Base-by-base conservation (phyloP, 2,888 invertebrate genomes). In the Eupeodes luniger region DNA sequence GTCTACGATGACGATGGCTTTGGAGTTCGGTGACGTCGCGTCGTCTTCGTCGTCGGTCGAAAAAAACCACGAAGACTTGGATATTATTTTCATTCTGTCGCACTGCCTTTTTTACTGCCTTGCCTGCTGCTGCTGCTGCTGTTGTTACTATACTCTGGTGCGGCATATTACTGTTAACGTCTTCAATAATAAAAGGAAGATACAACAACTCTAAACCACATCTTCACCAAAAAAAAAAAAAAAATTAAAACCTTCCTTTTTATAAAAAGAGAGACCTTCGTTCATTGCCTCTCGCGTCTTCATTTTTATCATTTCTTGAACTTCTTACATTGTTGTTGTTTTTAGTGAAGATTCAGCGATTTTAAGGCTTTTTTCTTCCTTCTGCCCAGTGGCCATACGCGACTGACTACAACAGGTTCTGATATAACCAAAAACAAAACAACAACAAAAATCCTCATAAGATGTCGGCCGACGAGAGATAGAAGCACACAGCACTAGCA, bases 361-460 rank as follows among this genome's bases (percentile, higher is more conserved):
- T 82, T 81, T 75, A 61, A 74, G 51, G 67, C 40, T 70, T 59
- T 81, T 72, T 57, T 27, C 69, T 84, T 77, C 75, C 85, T 75
- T 40, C 69, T 84, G 81, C 75, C 85, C 84, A 88, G 53, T 85
- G 77, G 85, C 75, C 78, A 81, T 75, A 80, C 72, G 16, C 40
- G 67, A 84, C 76, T 76, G 67, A 84, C 76, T 76, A 70, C 74
- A 91, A 89, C 89, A 90, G 91, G 89, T 90, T 90, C 90, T 72
- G 90, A 90, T 88, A 75, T 64, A 55, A 44, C 89, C 76, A 76
- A 87, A 89, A 90, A 91, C 90, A 91, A 91, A 89, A 90, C 90
- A 90, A 89, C 89, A 90, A 89, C 91, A 89, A 90, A 85, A 86
- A 87, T 90, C 91, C 89, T 86, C 85, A 90, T 88, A 82, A 89